Evolutionary conservation across 92 coral and sea anemone species (phyloP), one percentile per base, ranked within the genome.

Genomic region (Phenganax stokvisi): DNA sequence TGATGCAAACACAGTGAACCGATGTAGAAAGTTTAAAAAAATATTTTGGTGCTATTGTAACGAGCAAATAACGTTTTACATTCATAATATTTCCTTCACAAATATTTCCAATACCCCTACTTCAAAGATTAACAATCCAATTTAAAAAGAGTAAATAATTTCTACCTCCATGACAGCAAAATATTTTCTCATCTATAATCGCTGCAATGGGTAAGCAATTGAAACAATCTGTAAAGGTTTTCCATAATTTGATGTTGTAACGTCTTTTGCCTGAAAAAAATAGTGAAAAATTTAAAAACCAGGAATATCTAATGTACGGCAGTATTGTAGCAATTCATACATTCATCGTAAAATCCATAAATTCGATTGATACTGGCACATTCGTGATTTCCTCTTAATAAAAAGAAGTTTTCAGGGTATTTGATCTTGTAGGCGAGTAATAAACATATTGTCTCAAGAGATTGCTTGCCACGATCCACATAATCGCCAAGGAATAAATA

Each of bases 301-400:
- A 74, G 47, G 75, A 76, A 37, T 5, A 37, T 5, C 3, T 1
- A 37, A 37, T 37, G 47, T 37, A 37, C 25, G 25, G 20, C 17
- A 74, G 57, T 60, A 57, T 25, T 12, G 56, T 61, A 86, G 37
- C 8, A 51, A 56, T 27, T 66, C 97, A 75, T 94, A 94, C 98
- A 94, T 92, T 94, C 98, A 68, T 94, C 98, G 84, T 94, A 94
- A 73, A 94, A 94, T 67, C 98, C 98, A 86, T 94, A 94, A 81
- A 94, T 94, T 80, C 98, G 97, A 80, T 94, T 94, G 72, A 94
- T 94, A 80, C 98, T 94, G 16, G 98, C 98, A 77, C 98, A 94
- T 89, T 94, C 98, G 72, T 94, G 98, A 86, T 94, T 94, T 37
- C 98, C 98, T 30, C 98, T 91, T 11, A 94, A 87, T 44, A 94